Conservation (phyloP, 1,140 invertebrate species). For the Eufriesea mexicana region DNA sequence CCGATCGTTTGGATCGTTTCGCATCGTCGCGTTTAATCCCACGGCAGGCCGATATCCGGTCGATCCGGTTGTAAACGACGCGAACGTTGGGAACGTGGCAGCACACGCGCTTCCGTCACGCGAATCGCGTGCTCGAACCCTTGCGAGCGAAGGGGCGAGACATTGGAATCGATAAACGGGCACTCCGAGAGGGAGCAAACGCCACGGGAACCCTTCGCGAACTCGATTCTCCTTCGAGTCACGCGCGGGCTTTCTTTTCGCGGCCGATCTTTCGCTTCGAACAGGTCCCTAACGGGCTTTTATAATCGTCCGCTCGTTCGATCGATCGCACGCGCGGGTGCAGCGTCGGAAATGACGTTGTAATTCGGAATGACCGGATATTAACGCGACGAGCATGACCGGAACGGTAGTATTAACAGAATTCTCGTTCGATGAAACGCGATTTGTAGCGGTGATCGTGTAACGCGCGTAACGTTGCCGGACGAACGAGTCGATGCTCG, state of each 20-base stretch:
- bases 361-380: background rate
- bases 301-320: background rate
- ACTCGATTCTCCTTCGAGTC: background rate
- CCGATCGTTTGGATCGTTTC: conserved; percentile 49
- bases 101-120: too few relatives aligned
- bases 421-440: conserved; percentile 9
- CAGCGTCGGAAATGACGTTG: background rate
- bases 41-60: conserved; percentile 34
- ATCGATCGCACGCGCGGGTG: background rate
- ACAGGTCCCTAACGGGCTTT: background rate
- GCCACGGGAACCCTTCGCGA: too few relatives aligned
- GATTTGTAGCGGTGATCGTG: conserved; percentile 18
- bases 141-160: background rate
- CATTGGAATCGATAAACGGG: background rate
- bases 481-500: conserved; percentile 23
- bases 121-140: background rate
- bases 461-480: conserved; percentile 10
- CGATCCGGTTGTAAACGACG: conserved; percentile 48
- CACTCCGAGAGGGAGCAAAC: too few relatives aligned
- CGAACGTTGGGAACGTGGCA: background rate
- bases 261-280: background rate
- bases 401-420: background rate
- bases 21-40: conserved; percentile 49
- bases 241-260: too few relatives aligned
- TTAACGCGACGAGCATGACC: background rate